Evolutionary conservation across 2,797 vertebrate species (phyloP), one percentile per base, ranked within the genome.

Genomic region (Kryptopterus vitreolus): DNA sequence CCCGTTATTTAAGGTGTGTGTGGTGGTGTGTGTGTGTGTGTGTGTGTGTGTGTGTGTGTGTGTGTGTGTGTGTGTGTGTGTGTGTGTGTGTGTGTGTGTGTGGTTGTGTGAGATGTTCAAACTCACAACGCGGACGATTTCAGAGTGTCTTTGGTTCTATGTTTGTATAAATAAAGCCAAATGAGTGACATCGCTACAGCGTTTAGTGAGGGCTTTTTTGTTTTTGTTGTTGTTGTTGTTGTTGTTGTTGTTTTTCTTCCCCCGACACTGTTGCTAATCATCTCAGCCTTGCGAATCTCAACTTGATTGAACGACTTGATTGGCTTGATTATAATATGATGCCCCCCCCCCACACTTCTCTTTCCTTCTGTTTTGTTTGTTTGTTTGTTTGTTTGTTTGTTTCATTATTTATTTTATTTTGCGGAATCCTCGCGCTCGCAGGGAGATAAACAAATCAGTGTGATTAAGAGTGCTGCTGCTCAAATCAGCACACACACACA

Each of bases 261-360:
- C 66, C 38, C 24, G 6, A 62, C 35, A 15, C 57, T 62, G 46
- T 15, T 2, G 15, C 89, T 92, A 94, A 93, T 93, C 92, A 92
- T 89, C 87, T 86, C 88, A 89, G 90, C 81, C 91, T 92, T 84
- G 89, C 89, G 89, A 90, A 91, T 91, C 90, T 92, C 79, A 63
- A 90, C 92, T 92, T 93, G 93, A 94, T 94, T 93, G 93, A 94
- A 92, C 90, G 91, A 92, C 92, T 93, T 93, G 93, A 94, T 93
- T 93, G 91, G 92, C 92, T 94, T 93, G 93, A 94, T 94, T 94
- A 92, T 91, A 85, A 90, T 89, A 91, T 87, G 38, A 86, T 89
- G 90, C 90, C 90, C 88, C 86, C 57, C 81, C 68, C 71, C 76
- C n/a, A n/a, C n/a, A n/a, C n/a, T n/a, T 79, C 63, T 79, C 35